Conservation (phyloP, 2,113 vertebrate species). For the Aspiorhynchus laticeps region DNA sequence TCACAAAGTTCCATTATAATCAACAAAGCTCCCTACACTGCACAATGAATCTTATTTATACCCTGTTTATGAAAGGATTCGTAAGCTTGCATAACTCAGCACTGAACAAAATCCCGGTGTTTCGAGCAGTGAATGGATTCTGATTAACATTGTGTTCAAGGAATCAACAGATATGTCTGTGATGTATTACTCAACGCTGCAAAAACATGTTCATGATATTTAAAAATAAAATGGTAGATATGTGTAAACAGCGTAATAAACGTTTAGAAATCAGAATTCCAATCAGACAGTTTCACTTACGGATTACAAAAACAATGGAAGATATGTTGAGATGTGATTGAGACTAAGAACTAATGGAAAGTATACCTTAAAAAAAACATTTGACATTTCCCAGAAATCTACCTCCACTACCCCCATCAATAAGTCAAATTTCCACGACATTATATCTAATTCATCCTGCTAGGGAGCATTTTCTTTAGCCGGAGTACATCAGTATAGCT, state of each 20-base stretch:
- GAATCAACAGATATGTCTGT: too few relatives aligned
- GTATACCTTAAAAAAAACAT: neutral
- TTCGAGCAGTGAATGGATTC: too few relatives aligned
- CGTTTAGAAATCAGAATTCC: neutral
- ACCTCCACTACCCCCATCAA: neutral
- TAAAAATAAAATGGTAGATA: neutral
- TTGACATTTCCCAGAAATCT: neutral
- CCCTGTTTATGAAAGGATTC: too few relatives aligned
- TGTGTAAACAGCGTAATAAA: neutral
- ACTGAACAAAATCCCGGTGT: too few relatives aligned
- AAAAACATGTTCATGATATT: neutral
- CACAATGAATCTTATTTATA: too few relatives aligned
- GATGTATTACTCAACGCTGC: too few relatives aligned
- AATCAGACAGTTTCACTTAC: neutral
- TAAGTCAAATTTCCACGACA: conserved; percentile 5
- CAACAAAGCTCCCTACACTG: too few relatives aligned
- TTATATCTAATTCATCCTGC: conserved; percentile 22
- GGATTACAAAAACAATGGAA: neutral
- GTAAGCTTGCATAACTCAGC: too few relatives aligned
- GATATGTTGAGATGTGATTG: neutral
- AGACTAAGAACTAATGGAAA: neutral
- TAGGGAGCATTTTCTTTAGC: conserved; percentile 3
- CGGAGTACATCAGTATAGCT: conserved; percentile 35
- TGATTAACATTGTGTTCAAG: too few relatives aligned
- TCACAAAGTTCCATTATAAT: too few relatives aligned